Base-by-base conservation (phyloP, 2,888 invertebrate species). In the Uropetala carovei region DNA sequence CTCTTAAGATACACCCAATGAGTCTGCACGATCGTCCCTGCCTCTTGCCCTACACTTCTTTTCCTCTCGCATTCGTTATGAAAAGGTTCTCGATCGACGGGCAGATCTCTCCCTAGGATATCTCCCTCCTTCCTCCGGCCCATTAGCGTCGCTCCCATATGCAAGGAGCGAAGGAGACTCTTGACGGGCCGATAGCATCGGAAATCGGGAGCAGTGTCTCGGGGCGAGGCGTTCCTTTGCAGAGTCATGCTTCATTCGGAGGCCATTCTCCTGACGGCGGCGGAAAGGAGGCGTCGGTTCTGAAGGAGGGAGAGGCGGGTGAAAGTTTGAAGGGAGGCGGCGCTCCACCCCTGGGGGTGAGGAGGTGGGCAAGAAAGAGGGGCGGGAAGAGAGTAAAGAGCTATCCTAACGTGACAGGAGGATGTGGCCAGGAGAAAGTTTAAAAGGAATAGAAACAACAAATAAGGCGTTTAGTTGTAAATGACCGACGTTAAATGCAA, bases 171-270 rank as follows among this genome's bases (percentile, higher is more conserved):
- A 30, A 30, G 86, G 13, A 30, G 86, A 27, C 86, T 86, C 86
- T 64, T 60, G 85, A 86, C 22, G 60, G 60, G 59, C 30, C 64
- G 89, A 89, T 89, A 89, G 11, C 43, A 89, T 89, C 89, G 68
- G 64, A 89, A 89, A 89, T 89, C 89, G 89, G 89, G 64, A 89
- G 89, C 89, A 64, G 89, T 58, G 58, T 56, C 64, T 89, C 30
- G 89, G 68, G 64, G 30, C 64, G n/a, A n/a, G n/a, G 83, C 18
- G 30, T 22, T 85, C 22, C 85, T 85, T n/a, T 68, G 64, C 64
- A n/a, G 64, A 89, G 89, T 89, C 89, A 89, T 89, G 30, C 89
- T 43, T 89, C 64, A 64, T 89, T 43, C 89, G 18, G 27, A 75
- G 75, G 60, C 60, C 18, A 43, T 43, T 43, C 43, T 43, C 43